These are phyloP conservation scores for Diceros bicornis DNA, from an alignment of 2,797 vertebrate genomes.

Conservation along the genomic window DNA sequence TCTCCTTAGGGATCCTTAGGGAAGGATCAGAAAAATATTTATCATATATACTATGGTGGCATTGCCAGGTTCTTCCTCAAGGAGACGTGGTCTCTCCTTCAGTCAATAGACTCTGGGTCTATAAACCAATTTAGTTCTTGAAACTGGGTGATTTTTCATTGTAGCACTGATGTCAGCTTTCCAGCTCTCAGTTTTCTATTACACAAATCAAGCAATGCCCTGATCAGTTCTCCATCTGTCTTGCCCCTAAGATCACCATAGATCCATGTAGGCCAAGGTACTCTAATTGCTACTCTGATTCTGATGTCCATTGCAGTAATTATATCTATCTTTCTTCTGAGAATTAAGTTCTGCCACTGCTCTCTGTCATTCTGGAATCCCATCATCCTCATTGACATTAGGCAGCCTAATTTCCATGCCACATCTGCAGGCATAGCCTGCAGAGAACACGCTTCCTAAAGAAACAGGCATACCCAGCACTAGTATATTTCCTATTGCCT, in stretches of 20 bases:
- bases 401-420: slow-evolving; percentile 11
- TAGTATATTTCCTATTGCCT: slow-evolving; percentile 21
- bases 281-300: neutral
- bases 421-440: neutral
- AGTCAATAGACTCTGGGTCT: slow-evolving; percentile 24
- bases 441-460: slow-evolving; percentile 48
- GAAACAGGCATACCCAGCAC: neutral
- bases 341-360: slow-evolving; percentile 19
- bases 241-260: slow-evolving; percentile 33
- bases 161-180: neutral
- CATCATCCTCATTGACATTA: neutral
- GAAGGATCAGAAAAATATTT: neutral
- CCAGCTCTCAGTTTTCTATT: neutral
- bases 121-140: slow-evolving; percentile 27
- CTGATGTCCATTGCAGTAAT: slow-evolving; percentile 38
- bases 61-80: slow-evolving; percentile 20
- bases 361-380: slow-evolving; percentile 33
- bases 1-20: neutral
- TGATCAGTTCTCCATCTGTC: slow-evolving; percentile 24
- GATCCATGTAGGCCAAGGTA: neutral
- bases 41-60: neutral
- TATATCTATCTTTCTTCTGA: neutral
- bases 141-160: neutral
- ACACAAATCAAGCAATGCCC: slow-evolving; percentile 37
- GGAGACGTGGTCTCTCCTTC: neutral